Evolutionary conservation across 2,113 vertebrate genomes (phyloP).

Genomic region (Stigmatopora nigra): DNA sequence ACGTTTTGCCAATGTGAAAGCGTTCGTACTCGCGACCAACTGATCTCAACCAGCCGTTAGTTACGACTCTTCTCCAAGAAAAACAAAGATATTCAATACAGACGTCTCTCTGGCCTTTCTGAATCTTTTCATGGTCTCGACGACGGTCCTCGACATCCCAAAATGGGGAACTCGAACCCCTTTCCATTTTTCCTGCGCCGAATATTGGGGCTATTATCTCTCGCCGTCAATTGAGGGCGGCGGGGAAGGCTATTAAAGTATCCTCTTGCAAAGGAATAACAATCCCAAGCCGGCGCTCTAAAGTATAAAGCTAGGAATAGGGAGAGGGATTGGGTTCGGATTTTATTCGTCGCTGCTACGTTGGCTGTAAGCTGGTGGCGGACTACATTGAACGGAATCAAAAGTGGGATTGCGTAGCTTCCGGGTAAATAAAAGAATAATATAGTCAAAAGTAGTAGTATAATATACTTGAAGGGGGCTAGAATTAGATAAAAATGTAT

Average conservation of each 20-base stretch:
- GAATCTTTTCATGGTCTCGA: slow-evolving; percentile 40
- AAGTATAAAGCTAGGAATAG: slow-evolving; percentile 51
- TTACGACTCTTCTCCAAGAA: slow-evolving; percentile 42
- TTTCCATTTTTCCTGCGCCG: slow-evolving; percentile 19
- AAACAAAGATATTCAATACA: slow-evolving; percentile 48
- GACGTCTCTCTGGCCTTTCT: slow-evolving; percentile 9
- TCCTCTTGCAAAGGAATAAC: slow-evolving; percentile 70
- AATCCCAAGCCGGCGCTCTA: slow-evolving; percentile 52
- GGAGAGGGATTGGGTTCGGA: slow-evolving; percentile 41
- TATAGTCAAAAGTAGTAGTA: too few species aligned
- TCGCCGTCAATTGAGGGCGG: slow-evolving; percentile 68
- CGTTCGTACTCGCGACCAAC: slow-evolving; percentile 28
- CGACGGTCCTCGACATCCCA: slow-evolving; percentile 47
- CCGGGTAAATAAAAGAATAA: too few species aligned
- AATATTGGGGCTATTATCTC: slow-evolving; percentile 68
- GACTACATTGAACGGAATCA: too few species aligned
- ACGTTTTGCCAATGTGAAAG: slow-evolving; percentile 34
- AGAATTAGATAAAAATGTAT: too few species aligned
- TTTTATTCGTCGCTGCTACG: neutral
- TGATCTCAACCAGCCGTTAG: slow-evolving; percentile 27
- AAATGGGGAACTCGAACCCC: slow-evolving; percentile 34
- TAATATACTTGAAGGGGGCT: too few species aligned
- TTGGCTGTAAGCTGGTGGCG: neutral
- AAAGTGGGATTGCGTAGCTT: too few species aligned
- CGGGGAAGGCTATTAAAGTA: slow-evolving; percentile 67